Evolutionary conservation across 2,888 invertebrate species (phyloP), one percentile per base, ranked within the genome.

Genomic region (Lamellibrachia satsuma): DNA sequence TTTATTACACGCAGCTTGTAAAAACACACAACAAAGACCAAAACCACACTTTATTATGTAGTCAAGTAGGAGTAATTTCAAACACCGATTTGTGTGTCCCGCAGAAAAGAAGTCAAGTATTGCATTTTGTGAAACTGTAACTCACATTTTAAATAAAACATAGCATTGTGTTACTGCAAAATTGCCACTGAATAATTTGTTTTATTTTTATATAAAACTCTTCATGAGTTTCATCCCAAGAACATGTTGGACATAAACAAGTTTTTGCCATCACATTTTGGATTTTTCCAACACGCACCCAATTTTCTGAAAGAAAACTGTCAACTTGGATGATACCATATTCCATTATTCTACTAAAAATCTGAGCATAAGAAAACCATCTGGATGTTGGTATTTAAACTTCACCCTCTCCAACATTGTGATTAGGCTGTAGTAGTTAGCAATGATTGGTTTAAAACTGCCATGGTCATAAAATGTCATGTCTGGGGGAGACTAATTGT

Each of bases 381-480:
- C 75, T 22, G 4, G 2, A 75, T 75, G 75, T 22, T 22, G 75
- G n/a, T 22, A 75, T 75, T 75, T 22, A 75, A 75, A 75, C 75
- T 15, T 22, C 75, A 75, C n/a, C n/a, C 55, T 75, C 75, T 22
- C 75, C 75, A 75, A 15, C 75, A 75, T 22, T 22, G 75, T 22
- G 75, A 75, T 75, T 75, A 75, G 75, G 75, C n/a, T 75, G 75
- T 75, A n/a, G 75, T 15, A 75, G 75, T 75, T 75, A 75, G 75
- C 75, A 75, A 75, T 75, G 75, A 75, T 75, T 75, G n/a, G 75
- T 75, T 75, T 75, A 75, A 75, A 75, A 75, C 75, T 6, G 55
- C 15, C 22, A 22, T 6, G 75, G n/a, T n/a, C 22, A 15, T 75
- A 75, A 75, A 75, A 15, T 75, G 75, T 75, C 75, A 75, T 22